Conservation (phyloP, 2,888 invertebrate species). For the Agrotis ipsilon region DNA sequence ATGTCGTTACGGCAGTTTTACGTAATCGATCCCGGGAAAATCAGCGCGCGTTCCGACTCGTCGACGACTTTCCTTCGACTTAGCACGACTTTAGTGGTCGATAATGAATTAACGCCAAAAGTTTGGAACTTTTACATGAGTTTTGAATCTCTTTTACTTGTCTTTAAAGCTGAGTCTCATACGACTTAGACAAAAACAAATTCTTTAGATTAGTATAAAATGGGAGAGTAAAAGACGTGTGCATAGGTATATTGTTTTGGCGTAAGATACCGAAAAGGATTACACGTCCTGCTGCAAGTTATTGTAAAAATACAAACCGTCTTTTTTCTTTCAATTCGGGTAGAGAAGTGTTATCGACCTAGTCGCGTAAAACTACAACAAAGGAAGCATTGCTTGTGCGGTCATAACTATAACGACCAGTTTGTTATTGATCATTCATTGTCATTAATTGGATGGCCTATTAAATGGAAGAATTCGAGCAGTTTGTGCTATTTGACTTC, state of each 20-base stretch:
- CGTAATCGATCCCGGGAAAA: slow-evolving; percentile 62
- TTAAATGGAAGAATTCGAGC: neutral
- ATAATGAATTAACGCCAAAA: slow-evolving; percentile 20
- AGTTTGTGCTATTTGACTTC: neutral
- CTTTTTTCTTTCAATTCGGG: too few species aligned
- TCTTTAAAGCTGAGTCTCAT: neutral
- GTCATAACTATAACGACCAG: neutral
- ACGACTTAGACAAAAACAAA: too few species aligned
- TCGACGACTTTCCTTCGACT: slow-evolving; percentile 32
- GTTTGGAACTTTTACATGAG: too few species aligned
- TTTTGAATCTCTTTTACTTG: neutral
- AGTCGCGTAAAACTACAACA: neutral
- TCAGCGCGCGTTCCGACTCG: slow-evolving; percentile 48
- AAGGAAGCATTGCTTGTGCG: neutral
- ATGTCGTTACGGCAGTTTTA: slow-evolving; percentile 62
- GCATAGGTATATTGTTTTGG: too few species aligned
- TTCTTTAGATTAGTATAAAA: too few species aligned
- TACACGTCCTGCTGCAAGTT: too few species aligned
- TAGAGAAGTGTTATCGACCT: too few species aligned
- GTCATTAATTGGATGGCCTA: slow-evolving; percentile 12
- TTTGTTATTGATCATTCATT: slow-evolving; percentile 19
- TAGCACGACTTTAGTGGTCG: slow-evolving; percentile 12
- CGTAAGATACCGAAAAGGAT: too few species aligned
- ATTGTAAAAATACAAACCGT: too few species aligned
- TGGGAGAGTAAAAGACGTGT: too few species aligned